Evolutionary conservation across 2,888 invertebrate species (phyloP), one percentile per base, ranked within the genome.

Genomic region (Strigamia transsilvanica): DNA sequence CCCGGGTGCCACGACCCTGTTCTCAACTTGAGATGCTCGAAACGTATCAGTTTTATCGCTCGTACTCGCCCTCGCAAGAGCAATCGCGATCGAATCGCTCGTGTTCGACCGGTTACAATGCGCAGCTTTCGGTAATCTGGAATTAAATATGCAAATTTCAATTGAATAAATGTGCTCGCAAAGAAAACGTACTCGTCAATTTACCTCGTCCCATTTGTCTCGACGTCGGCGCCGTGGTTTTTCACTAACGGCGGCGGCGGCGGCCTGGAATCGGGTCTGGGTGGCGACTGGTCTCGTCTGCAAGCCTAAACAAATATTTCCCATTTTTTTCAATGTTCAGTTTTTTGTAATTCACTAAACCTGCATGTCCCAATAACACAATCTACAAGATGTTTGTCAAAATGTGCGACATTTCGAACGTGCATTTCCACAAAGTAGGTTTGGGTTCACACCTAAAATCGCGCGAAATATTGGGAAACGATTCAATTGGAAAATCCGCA

Each of bases 1-100:
- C 42, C 80, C 80, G 15, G 82, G 82, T 41, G 82, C 82, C 12
- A 80, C 80, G 18, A 80, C 82, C 23, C 27, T 61, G 41, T 73
- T 81, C 41, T 81, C 80, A 21, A 42, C 42, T 41, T 23, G 41
- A 79, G 79, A 34, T 12, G 15, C n/a, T 32, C 32, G 23, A 34
- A 77, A 34, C 77, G 32, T 77, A 23, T 34, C 77, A 5, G 77
- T 77, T 77, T 51, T 51, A n/a, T 51, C 51, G 51, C 51, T 51
- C 6, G 51, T 51, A 7, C 51, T 51, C 18, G 51, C 51, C 51
- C 51, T 51, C 18, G n/a, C 51, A n/a, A 18, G 51, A 4, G 18
- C 51, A 51, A 18, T 18, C 7, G 18, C 2, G 4, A 18, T n/a
- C n/a, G 51, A 51, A 18, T 51, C 51, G n/a, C 51, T 51, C 7